These are phyloP conservation scores for Sebastolobus alascanus DNA, from an alignment of 2,797 vertebrate species.

Conservation along the genomic window DNA sequence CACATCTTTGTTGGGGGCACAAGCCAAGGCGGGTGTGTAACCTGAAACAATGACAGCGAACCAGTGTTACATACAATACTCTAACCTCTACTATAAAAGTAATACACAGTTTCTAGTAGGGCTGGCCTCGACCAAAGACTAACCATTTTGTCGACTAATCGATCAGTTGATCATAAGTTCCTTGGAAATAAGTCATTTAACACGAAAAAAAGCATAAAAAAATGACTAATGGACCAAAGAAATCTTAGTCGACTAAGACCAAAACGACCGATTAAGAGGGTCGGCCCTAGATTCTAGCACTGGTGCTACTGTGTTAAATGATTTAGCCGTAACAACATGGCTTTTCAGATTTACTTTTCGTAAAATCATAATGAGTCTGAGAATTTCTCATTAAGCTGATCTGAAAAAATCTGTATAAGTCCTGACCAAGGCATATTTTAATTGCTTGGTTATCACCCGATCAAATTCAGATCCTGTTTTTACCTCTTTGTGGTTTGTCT, in stretches of 20 bases:
- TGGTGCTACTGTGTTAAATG: background rate
- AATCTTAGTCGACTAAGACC: too few species aligned
- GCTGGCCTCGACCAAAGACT: too few species aligned
- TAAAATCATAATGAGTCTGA: background rate
- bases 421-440: background rate
- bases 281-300: background rate
- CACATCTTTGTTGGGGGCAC: constrained; percentile 98
- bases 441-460: background rate
- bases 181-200: too few species aligned
- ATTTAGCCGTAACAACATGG: background rate
- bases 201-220: too few species aligned
- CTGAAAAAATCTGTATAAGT: background rate
- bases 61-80: background rate
- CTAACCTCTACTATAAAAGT: background rate
- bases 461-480: background rate
- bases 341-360: background rate
- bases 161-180: too few species aligned
- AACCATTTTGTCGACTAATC: too few species aligned
- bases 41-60: constrained; percentile 79
- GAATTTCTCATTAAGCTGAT: background rate
- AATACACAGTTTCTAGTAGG: background rate
- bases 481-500: too few species aligned
- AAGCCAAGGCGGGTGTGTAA: constrained; percentile 97
- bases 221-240: too few species aligned
- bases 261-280: too few species aligned